Conservation (phyloP, 2,113 vertebrate genomes). For the Tupaia chinensis region DNA sequence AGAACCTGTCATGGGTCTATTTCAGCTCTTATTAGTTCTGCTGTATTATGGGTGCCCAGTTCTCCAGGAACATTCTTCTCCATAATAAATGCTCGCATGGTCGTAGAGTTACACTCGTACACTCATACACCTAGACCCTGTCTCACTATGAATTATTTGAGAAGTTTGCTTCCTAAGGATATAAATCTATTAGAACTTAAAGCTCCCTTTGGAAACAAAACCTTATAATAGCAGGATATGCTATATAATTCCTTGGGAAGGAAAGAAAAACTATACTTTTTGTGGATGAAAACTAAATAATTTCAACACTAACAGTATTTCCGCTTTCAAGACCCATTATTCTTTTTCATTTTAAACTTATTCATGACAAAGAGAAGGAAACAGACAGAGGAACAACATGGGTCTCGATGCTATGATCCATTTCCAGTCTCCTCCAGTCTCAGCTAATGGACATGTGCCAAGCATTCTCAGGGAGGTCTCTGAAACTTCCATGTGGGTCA, state of each 20-base stretch:
- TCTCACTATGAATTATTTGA: neutral
- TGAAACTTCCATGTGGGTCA: no score
- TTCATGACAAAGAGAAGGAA: no score
- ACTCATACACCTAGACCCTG: neutral
- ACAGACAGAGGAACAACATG: no score
- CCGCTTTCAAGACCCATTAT: neutral
- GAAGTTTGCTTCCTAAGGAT: neutral
- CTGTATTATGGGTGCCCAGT: neutral
- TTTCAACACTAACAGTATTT: constrained; percentile 21
- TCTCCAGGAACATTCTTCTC: neutral
- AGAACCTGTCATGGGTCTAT: neutral
- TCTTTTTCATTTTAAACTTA: neutral
- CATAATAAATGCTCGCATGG: neutral
- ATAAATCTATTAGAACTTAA: constrained; percentile 30
- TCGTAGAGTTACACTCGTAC: neutral
- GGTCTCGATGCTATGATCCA: no score
- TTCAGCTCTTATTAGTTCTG: neutral
- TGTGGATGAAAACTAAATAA: neutral
- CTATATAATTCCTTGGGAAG: neutral
- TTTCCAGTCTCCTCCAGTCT: no score
- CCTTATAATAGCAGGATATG: neutral
- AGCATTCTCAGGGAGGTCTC: no score
- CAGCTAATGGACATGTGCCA: no score
- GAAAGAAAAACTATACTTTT: neutral
- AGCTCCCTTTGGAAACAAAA: constrained; percentile 39